Conservation (phyloP, 2,888 invertebrate species). For the Villa cingulata region DNA sequence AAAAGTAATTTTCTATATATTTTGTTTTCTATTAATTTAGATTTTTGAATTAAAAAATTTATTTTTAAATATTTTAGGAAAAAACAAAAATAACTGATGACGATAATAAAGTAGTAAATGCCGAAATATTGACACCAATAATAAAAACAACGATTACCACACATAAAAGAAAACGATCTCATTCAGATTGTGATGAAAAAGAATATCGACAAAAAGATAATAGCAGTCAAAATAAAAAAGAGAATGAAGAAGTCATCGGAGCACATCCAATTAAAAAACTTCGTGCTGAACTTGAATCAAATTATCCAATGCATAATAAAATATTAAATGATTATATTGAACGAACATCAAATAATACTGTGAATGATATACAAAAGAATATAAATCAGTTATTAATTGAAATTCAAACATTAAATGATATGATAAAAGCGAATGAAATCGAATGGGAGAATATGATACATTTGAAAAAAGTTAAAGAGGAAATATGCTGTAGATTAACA, state of each 20-base stretch:
- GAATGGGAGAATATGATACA: constrained; percentile 77
- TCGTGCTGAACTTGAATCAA: constrained; percentile 40
- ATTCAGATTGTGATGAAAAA: no score
- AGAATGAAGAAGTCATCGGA: not conserved
- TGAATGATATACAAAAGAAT: constrained; percentile 47
- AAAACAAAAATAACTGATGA: not conserved
- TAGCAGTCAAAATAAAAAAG: not conserved
- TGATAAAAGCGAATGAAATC: constrained; percentile 67
- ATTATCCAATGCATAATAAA: constrained; percentile 43
- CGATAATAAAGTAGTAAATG: not conserved
- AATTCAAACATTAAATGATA: constrained; percentile 55
- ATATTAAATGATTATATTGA: constrained; percentile 52
- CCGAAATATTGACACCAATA: no score
- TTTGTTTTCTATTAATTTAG: not conserved
- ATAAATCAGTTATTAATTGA: constrained; percentile 51
- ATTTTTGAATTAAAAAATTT: no score
- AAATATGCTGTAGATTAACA: constrained; percentile 56
- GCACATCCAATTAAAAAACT: constrained; percentile 33
- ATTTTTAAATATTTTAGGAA: no score
- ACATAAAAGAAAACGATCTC: not conserved
- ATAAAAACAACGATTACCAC: not conserved
- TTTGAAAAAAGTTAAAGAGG: constrained; percentile 72
- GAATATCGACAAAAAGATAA: not conserved
- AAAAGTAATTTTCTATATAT: no score
- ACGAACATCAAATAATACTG: constrained; percentile 44